Conservation (phyloP, 1,140 invertebrate genomes). For the Hestina assimilis region DNA sequence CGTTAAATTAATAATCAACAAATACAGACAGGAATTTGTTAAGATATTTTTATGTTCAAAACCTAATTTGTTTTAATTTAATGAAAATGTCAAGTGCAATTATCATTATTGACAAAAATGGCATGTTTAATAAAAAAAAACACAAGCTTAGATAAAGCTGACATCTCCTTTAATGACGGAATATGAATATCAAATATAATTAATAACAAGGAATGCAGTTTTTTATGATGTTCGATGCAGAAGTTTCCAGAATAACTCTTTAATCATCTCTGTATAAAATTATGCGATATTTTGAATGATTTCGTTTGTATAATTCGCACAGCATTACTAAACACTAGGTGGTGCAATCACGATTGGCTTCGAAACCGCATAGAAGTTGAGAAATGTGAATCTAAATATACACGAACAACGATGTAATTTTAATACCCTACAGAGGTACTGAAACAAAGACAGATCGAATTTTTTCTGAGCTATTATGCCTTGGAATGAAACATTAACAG, state of each 20-base stretch:
- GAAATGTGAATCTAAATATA: constrained; percentile 44
- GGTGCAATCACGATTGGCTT: constrained; percentile 28
- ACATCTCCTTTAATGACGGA: too few relatives aligned
- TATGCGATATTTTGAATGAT: constrained; percentile 15
- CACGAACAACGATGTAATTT: constrained; percentile 39
- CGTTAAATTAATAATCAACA: too few relatives aligned
- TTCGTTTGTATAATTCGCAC: constrained; percentile 21
- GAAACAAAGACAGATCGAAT: neutral
- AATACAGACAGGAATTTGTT: too few relatives aligned
- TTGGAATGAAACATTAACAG: neutral
- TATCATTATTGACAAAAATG: too few relatives aligned
- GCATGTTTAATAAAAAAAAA: too few relatives aligned
- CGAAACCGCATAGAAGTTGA: constrained; percentile 39
- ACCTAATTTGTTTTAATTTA: too few relatives aligned
- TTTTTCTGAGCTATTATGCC: neutral
- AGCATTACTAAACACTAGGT: constrained; percentile 32
- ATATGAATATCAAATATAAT: too few relatives aligned
- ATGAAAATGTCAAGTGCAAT: too few relatives aligned
- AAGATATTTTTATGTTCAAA: too few relatives aligned
- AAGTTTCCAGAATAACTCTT: neutral
- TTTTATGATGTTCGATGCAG: too few relatives aligned
- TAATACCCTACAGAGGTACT: constrained; percentile 14
- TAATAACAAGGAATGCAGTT: too few relatives aligned
- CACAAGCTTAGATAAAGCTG: too few relatives aligned
- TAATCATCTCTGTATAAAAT: neutral